Conservation (phyloP, 2,888 invertebrate genomes). For the Epicampocera succincta region DNA sequence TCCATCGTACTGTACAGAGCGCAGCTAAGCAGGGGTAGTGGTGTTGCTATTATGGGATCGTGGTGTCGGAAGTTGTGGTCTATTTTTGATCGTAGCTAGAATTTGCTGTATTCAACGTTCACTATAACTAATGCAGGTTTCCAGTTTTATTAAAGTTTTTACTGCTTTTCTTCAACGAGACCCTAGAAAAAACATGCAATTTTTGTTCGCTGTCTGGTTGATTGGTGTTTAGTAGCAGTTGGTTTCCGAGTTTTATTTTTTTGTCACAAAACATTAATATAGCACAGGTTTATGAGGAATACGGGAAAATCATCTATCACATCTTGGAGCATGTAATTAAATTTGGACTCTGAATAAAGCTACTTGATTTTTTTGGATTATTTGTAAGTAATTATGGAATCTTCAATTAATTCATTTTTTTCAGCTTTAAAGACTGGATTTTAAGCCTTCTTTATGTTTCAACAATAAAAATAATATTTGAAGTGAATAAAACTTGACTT, state of each 20-base stretch:
- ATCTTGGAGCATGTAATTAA: not conserved
- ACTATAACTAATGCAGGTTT: slow-evolving; percentile 56
- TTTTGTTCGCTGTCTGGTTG: slow-evolving; percentile 53
- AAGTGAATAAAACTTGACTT: too few relatives aligned
- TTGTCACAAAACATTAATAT: slow-evolving; percentile 56
- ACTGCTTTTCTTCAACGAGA: slow-evolving; percentile 49
- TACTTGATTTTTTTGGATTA: not conserved
- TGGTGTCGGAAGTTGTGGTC: slow-evolving; percentile 52
- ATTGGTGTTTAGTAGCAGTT: slow-evolving; percentile 57
- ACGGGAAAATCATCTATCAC: not conserved
- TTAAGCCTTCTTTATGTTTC: too few relatives aligned
- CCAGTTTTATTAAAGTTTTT: slow-evolving; percentile 54
- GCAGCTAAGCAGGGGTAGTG: slow-evolving; percentile 46
- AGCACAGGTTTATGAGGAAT: slow-evolving; percentile 57
- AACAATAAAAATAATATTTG: slow-evolving; percentile 75
- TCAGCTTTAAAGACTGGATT: slow-evolving; percentile 7
- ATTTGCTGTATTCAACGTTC: slow-evolving; percentile 57
- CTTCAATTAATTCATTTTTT: slow-evolving; percentile 22
- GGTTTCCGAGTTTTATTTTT: slow-evolving; percentile 58
- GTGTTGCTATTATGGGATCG: slow-evolving; percentile 30
- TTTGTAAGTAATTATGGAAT: slow-evolving; percentile 41
- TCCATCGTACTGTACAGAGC: slow-evolving; percentile 56
- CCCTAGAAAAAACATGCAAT: slow-evolving; percentile 38
- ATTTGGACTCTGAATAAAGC: not conserved
- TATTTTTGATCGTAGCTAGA: slow-evolving; percentile 61